Evolutionary conservation across 2,797 vertebrate genomes (phyloP).

Genomic region (Myripristis murdjan): DNA sequence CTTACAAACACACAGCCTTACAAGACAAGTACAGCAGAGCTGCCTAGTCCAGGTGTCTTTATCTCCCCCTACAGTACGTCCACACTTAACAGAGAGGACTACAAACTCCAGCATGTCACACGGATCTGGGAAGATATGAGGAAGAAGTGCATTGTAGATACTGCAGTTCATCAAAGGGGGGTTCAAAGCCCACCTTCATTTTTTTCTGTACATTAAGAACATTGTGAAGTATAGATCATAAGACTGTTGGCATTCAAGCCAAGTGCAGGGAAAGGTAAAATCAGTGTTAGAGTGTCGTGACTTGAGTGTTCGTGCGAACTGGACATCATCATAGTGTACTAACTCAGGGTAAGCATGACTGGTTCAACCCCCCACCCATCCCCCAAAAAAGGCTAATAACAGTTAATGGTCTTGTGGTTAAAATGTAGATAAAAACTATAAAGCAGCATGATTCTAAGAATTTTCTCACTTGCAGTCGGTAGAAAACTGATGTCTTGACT

Average conservation of each 20-base stretch:
- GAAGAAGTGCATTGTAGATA: conserved; percentile 46
- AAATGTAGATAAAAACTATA: conserved; percentile 37
- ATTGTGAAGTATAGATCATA: conserved; percentile 31
- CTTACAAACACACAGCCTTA: conserved; percentile 3
- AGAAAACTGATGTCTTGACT: not conserved
- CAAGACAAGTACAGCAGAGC: not conserved
- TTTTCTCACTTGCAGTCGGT: conserved; percentile 5
- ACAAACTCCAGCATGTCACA: conserved; percentile 25
- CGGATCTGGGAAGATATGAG: conserved; percentile 17
- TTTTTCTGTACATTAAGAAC: conserved; percentile 52
- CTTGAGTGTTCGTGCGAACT: conserved; percentile 36
- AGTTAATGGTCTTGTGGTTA: conserved; percentile 43
- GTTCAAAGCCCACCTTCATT: not conserved
- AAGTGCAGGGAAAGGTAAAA: conserved; percentile 5
- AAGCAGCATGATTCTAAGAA: conserved; percentile 59
- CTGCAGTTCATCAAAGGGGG: conserved; percentile 7
- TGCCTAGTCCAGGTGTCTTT: conserved; percentile 16
- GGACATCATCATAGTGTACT: conserved; percentile 11
- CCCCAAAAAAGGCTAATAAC: conserved; percentile 18
- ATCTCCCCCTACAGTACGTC: not conserved
- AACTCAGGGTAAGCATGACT: conserved; percentile 1
- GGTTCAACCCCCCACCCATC: not conserved
- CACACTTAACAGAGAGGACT: conserved; percentile 19
- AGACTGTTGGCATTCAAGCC: conserved; percentile 11
- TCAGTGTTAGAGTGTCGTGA: conserved; percentile 29